These are phyloP conservation scores for Drosophila fulvimacula DNA, from an alignment of 2,888 invertebrate genomes.

Conservation along the genomic window DNA sequence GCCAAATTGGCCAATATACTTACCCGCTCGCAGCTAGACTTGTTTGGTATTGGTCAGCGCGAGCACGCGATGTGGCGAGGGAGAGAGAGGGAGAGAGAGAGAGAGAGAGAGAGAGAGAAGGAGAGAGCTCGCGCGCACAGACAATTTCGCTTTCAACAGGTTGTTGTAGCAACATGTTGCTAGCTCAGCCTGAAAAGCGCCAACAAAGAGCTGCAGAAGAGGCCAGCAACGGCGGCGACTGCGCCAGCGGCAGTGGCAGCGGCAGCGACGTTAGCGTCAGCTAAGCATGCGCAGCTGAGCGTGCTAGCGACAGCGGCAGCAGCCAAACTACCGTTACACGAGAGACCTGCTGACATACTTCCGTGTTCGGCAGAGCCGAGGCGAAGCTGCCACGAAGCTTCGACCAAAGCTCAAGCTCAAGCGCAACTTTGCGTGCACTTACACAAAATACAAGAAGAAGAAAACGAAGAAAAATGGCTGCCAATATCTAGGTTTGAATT, in stretches of 20 bases:
- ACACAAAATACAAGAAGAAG: slow-evolving; percentile 12
- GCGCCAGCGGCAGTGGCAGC: slow-evolving; percentile 18
- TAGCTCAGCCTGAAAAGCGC: slow-evolving; percentile 61
- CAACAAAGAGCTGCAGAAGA: slow-evolving; percentile 38
- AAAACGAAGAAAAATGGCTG: slow-evolving; percentile 33
- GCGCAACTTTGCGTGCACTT: slow-evolving; percentile 47
- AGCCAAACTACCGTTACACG: slow-evolving; percentile 84
- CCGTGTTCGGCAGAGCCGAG: slow-evolving; percentile 82
- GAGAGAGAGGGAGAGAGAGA: not conserved
- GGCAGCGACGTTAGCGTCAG: slow-evolving; percentile 54
- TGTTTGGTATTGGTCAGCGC: slow-evolving; percentile 46
- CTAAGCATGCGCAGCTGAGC: slow-evolving; percentile 77
- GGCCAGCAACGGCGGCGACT: slow-evolving; percentile 22
- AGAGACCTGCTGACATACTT: slow-evolving; percentile 86
- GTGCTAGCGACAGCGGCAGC: slow-evolving; percentile 59
- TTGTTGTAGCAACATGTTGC: slow-evolving; percentile 75
- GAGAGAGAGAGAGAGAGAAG: not conserved
- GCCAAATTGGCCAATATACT: slow-evolving; percentile 44
- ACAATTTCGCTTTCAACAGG: slow-evolving; percentile 85
- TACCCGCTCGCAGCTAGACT: slow-evolving; percentile 52
- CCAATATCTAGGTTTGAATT: slow-evolving; percentile 21
- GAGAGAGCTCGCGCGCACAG: slow-evolving; percentile 25
- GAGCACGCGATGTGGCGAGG: slow-evolving; percentile 22
- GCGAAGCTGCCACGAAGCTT: slow-evolving; percentile 47
- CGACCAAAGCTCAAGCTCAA: slow-evolving; percentile 46